Evolutionary conservation across 2,113 vertebrate genomes (phyloP).

Genomic region (Alces alces): DNA sequence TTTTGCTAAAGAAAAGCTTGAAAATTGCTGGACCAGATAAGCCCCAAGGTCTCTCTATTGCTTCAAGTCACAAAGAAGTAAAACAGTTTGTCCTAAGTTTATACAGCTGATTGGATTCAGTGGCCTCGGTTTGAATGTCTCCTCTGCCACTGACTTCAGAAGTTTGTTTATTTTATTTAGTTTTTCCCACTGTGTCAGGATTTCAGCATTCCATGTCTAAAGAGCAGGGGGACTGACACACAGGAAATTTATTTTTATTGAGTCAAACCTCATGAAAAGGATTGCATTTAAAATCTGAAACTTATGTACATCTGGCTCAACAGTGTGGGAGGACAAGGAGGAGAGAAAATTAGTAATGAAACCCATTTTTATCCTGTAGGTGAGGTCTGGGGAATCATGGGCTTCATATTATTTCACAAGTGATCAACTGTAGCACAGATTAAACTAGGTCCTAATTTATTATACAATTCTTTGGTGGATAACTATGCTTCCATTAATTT

Average conservation of each 20-base stretch:
- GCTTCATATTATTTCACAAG: not conserved
- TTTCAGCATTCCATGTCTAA: not conserved
- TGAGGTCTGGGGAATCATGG: not conserved
- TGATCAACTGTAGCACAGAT: not conserved
- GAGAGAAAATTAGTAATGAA: not conserved
- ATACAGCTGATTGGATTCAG: not conserved
- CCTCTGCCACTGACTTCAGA: not conserved
- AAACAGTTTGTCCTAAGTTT: not conserved
- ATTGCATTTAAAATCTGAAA: not conserved
- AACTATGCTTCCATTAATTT: constrained; percentile 9
- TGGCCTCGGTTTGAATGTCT: not conserved
- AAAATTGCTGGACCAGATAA: not conserved
- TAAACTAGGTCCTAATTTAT: constrained; percentile 36
- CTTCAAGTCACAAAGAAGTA: not conserved
- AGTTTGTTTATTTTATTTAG: not conserved
- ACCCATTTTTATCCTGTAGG: not conserved
- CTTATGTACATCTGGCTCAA: not conserved
- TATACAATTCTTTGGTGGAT: not conserved
- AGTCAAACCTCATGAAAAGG: not conserved
- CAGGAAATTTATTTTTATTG: not conserved
- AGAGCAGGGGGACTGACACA: not conserved
- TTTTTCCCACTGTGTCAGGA: not conserved
- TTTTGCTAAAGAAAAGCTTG: not conserved
- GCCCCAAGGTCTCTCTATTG: not conserved
- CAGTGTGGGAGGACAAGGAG: not conserved